Evolutionary conservation across 1,140 invertebrate species (phyloP).

Genomic region (Zaprionus gabonicus): DNA sequence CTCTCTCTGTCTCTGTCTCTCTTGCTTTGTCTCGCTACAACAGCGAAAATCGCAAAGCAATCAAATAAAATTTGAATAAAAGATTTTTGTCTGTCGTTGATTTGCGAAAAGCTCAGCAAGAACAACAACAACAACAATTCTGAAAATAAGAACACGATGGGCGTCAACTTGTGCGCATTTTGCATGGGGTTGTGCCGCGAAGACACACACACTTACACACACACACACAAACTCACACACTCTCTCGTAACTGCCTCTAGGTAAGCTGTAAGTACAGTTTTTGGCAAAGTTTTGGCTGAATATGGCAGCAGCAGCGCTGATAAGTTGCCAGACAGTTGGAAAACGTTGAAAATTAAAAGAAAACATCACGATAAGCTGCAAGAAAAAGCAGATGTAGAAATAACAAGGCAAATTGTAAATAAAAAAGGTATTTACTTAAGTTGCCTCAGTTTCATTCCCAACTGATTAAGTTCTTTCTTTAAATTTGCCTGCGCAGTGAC

Average conservation of each 20-base stretch:
- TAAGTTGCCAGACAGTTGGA: constrained; percentile 1
- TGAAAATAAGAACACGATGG: constrained; percentile 63
- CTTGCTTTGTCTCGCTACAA: constrained; percentile 42
- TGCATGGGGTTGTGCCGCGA: constrained; percentile 13
- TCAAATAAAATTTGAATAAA: constrained; percentile 84
- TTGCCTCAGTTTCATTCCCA: background rate
- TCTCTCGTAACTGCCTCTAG: constrained; percentile 10
- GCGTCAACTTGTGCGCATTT: constrained; percentile 74
- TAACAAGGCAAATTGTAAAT: background rate
- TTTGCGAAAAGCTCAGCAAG: constrained; percentile 70
- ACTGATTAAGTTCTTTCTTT: background rate
- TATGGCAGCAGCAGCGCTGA: background rate
- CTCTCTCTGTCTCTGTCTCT: background rate
- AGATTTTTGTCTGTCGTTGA: constrained; percentile 82
- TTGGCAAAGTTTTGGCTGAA: constrained; percentile 16
- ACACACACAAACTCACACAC: background rate
- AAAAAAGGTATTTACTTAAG: background rate
- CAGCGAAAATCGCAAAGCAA: constrained; percentile 81
- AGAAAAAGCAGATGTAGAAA: background rate
- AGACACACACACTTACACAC: background rate
- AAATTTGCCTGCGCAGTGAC: constrained; percentile 21
- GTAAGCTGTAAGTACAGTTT: constrained; percentile 23
- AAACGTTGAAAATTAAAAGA: constrained; percentile 9
- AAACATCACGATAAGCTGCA: background rate
- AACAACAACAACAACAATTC: constrained; percentile 35